phyloP scores from a whole-genome alignment of 1,140 invertebrate genomes.

The Nebria ingens region DNA sequence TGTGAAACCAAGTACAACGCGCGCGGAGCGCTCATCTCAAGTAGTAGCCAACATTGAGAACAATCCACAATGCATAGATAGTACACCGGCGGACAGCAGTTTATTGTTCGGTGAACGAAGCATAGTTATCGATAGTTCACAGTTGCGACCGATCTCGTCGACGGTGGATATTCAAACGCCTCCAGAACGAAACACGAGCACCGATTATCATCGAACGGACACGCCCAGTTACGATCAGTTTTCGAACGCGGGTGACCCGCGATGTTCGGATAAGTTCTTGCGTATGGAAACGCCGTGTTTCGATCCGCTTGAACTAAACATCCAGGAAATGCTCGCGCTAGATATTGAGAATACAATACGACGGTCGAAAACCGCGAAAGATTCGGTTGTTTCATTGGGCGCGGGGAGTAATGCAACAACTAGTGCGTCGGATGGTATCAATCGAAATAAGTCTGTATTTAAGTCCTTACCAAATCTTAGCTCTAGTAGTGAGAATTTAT shows the following conservation, averaged over 20 bases:
- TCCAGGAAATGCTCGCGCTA: slow-evolving; percentile 11
- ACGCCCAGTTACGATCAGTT: slow-evolving; percentile 1
- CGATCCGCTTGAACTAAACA: slow-evolving; percentile 10
- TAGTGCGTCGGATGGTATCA: not conserved
- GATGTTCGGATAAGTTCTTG: slow-evolving; percentile 5
- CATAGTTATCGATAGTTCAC: not conserved
- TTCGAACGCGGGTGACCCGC: not conserved
- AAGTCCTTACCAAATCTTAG: slow-evolving; percentile 12
- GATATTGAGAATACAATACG: slow-evolving; percentile 3
- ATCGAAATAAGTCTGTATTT: slow-evolving; percentile 10
- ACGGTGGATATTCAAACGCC: not conserved
- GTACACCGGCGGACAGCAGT: not conserved
- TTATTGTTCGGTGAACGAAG: not conserved
- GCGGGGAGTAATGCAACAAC: not conserved
- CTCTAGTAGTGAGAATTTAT: slow-evolving; percentile 10
- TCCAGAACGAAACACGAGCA: not conserved
- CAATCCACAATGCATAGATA: not conserved
- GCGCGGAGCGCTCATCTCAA: slow-evolving; percentile 31
- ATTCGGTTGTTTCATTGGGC: slow-evolving; percentile 9
- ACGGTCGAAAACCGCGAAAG: slow-evolving; percentile 1
- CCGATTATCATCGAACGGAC: not conserved
- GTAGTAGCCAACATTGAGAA: slow-evolving; percentile 48
- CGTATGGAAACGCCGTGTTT: slow-evolving; percentile 6
- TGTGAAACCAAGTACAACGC: slow-evolving; percentile 27
- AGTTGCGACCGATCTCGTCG: not conserved